phyloP scores from a whole-genome alignment of 2,113 vertebrate species.

The Erpornis zantholeuca region DNA sequence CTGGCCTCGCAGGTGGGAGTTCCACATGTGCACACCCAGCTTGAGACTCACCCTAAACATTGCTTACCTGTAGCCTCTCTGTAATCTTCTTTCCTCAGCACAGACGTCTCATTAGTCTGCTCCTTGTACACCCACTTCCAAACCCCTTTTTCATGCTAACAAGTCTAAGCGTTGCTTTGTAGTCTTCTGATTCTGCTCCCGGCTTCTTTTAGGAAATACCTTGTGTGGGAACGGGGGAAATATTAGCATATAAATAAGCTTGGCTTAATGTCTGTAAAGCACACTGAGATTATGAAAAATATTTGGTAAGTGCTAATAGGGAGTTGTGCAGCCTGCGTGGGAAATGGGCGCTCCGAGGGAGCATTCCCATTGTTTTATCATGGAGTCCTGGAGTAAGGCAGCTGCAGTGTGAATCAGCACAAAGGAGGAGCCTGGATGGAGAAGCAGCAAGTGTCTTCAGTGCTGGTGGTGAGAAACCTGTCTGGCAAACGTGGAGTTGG shows the following conservation, averaged over 20 bases:
- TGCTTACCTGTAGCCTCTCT: slow-evolving; percentile 40
- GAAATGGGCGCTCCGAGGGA: background rate
- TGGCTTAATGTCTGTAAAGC: slow-evolving; percentile 48
- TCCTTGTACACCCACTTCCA: slow-evolving; percentile 53
- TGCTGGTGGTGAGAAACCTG: slow-evolving; percentile 11
- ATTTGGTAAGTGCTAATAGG: slow-evolving; percentile 13
- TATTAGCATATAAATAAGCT: slow-evolving; percentile 63
- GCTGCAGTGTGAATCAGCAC: background rate
- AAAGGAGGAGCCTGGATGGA: background rate
- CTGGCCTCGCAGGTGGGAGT: slow-evolving; percentile 40
- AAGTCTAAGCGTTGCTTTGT: slow-evolving; percentile 56
- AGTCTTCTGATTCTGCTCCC: slow-evolving; percentile 55
- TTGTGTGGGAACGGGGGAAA: slow-evolving; percentile 52
- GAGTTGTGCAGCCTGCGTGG: slow-evolving; percentile 35
- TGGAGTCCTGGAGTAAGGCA: background rate
- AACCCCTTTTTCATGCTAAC: slow-evolving; percentile 62
- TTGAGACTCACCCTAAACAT: slow-evolving; percentile 40
- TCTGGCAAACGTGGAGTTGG: background rate
- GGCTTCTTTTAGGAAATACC: slow-evolving; percentile 56
- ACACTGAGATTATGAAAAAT: slow-evolving; percentile 49
- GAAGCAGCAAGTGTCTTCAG: background rate
- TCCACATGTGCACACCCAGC: slow-evolving; percentile 42
- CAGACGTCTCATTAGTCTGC: slow-evolving; percentile 59
- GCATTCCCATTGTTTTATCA: background rate
- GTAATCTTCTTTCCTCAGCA: slow-evolving; percentile 50